Evolutionary conservation across 2,797 vertebrate genomes (phyloP), one percentile per base, ranked within the genome.

Genomic region (Balearica regulorum): DNA sequence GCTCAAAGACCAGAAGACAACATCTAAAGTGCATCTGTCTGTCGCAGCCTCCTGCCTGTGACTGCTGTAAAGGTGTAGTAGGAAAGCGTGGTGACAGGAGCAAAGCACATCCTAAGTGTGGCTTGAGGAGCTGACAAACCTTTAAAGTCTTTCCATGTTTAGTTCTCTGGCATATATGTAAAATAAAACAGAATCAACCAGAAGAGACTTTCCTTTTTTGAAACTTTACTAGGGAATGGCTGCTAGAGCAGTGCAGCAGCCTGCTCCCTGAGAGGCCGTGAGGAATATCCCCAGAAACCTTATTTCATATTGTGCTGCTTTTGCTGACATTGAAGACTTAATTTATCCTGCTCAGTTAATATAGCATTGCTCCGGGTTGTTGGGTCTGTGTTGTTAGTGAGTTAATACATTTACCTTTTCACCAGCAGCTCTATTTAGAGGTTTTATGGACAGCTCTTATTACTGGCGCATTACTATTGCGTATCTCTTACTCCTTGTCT

Each of bases 241-340:
- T 81, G 43, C 4, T 9, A 16, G 49, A 20, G 28, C 8, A 44
- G 22, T 3, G 31, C 41, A 49, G 65, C n/a, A 75, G 69, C 44
- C 53, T 64, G 9, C 29, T 83, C 55, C 35, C 57, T 31, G 11
- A 44, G 46, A 37, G 89, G 41, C 79, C 48, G 1, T 1, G 9
- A 69, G 70, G 43, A 81, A 26, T 4, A 22, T 25, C 61, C 49
- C 57, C 62, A 48, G 37, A 87, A 92, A 43, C 2, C 1, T 39
- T 35, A 62, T 62, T 82, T 87, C 58, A 29, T 58, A 9, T 21
- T 51, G 48, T 44, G 53, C 60, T 70, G 0, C 73, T 66, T 82
- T 70, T 82, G 75, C 91, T 94, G 86, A 49, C 29, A 53, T 16
- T 17, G 65, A 64, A 44, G 72, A 87, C 84, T 65, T 65, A 48